Percentiles rank a stretch among this genome's conserved stretches.
phyloP scores from a whole-genome alignment of 2,113 vertebrate species.

The Labeo catla region DNA sequence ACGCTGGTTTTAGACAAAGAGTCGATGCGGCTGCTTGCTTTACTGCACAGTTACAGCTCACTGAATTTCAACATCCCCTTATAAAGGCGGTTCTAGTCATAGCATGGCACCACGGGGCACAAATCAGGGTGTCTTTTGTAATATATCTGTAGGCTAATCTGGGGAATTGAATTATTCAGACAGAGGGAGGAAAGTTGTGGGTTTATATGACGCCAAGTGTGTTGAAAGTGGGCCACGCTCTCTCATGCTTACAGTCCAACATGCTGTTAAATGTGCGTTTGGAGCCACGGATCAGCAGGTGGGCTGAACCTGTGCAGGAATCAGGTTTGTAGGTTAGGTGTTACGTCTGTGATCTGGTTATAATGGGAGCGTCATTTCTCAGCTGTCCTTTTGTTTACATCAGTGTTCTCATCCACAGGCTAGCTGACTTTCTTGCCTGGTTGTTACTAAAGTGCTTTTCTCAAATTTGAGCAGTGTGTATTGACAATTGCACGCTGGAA shows the following conservation, averaged over 20 bases:
- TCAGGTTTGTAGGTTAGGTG: constrained; percentile 25
- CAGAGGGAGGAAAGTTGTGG: not conserved
- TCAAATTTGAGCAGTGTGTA: not conserved
- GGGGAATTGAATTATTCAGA: not conserved
- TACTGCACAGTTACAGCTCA: constrained; percentile 15
- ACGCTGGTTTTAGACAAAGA: constrained; percentile 27
- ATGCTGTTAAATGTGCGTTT: not conserved
- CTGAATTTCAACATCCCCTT: not conserved
- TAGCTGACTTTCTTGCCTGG: not conserved
- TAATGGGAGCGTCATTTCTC: not conserved
- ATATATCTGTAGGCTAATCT: not conserved
- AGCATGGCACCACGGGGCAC: not conserved
- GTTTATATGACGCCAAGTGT: not conserved
- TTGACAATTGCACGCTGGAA: constrained; percentile 2
- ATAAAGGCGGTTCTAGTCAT: not conserved
- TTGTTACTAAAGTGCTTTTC: not conserved
- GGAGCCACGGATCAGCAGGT: constrained; percentile 1
- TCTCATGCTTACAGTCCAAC: not conserved
- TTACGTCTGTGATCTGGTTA: not conserved
- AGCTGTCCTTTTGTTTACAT: not conserved
- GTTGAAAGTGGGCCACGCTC: constrained; percentile 22
- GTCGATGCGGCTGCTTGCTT: not conserved
- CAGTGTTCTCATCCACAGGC: not conserved
- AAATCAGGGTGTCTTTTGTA: constrained; percentile 34
- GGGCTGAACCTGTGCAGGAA: constrained; percentile 24